Conservation (phyloP, 1,140 invertebrate genomes). For the Drosophila truncata region DNA sequence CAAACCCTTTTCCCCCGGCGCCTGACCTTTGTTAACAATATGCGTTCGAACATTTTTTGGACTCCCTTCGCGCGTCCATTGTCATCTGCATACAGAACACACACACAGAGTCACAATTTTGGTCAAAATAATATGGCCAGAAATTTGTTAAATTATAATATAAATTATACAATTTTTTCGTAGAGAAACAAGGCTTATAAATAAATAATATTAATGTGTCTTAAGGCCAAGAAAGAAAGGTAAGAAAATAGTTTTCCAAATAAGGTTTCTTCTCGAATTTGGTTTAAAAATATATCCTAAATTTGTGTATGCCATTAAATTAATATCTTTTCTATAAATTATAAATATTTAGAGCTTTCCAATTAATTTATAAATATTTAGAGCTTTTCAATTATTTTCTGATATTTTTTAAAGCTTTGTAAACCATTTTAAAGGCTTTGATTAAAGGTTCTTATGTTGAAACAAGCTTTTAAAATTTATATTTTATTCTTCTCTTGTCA, state of each 20-base stretch:
- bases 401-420: too few species aligned
- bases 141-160: not conserved
- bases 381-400: not conserved
- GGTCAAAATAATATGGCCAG: not conserved
- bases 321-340: not conserved
- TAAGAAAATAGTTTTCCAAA: too few species aligned
- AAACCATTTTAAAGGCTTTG: too few species aligned
- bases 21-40: conserved; percentile 70
- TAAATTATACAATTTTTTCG: not conserved
- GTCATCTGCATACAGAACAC: conserved; percentile 18
- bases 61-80: conserved; percentile 28
- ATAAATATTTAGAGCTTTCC: not conserved
- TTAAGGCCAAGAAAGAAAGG: not conserved
- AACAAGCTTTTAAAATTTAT: not conserved
- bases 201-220: not conserved
- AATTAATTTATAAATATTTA: not conserved
- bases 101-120: not conserved
- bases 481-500: not conserved
- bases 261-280: not conserved
- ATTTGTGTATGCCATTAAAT: not conserved
- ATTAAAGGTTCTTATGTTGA: not conserved
- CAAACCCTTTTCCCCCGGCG: conserved; percentile 11
- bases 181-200: not conserved
- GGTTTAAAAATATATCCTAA: not conserved
- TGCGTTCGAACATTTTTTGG: conserved; percentile 66